These are phyloP conservation scores for Papilio demoleus DNA, from an alignment of 2,888 invertebrate genomes.

Conservation along the genomic window DNA sequence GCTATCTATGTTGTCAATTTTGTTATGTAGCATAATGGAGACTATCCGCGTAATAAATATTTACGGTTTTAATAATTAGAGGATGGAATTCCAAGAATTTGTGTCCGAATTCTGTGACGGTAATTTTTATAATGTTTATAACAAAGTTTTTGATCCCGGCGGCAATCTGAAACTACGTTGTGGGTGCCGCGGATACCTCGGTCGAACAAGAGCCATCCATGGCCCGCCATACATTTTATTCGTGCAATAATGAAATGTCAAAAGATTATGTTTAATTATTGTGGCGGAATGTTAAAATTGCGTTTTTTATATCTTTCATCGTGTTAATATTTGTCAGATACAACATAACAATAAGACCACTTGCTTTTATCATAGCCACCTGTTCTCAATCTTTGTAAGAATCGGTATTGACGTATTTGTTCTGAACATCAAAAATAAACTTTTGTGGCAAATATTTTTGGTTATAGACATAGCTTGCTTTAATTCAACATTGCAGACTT, in stretches of 20 bases:
- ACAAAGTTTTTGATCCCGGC: conserved; percentile 23
- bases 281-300: conserved; percentile 49
- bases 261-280: conserved; percentile 65
- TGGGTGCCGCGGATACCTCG: conserved; percentile 45
- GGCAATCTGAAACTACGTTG: conserved; percentile 25
- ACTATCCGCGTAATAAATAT: conserved; percentile 85
- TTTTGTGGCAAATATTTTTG: conserved; percentile 49
- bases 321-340: conserved; percentile 44
- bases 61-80: conserved; percentile 75
- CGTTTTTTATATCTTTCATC: conserved; percentile 42
- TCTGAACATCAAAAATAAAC: conserved; percentile 57
- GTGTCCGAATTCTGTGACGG: conserved; percentile 57
- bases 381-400: conserved; percentile 35
- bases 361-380: conserved; percentile 2
- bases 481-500: neutral
- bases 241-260: conserved; percentile 80
- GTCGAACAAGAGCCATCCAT: conserved; percentile 52
- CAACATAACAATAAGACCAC: conserved; percentile 43
- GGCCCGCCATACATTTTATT: conserved; percentile 81
- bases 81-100: conserved; percentile 65
- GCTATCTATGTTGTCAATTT: conserved; percentile 93
- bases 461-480: conserved; percentile 31
- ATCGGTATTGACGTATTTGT: conserved; percentile 56
- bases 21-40: conserved; percentile 84
- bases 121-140: conserved; percentile 46